Base-by-base conservation (phyloP, 2,888 invertebrate species). In the Tenthredo amoena region DNA sequence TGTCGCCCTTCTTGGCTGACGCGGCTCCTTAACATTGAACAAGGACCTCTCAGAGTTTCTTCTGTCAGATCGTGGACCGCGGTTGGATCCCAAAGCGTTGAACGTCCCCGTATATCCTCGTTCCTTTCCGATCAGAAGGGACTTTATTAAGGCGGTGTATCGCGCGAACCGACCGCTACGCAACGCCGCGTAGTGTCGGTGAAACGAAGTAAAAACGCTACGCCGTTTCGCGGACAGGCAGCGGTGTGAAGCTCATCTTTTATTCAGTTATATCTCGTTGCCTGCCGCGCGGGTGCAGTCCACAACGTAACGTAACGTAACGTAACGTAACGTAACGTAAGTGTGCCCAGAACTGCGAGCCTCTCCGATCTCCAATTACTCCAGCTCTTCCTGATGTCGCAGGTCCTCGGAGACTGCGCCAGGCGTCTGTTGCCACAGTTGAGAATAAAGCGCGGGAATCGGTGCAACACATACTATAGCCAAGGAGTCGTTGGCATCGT, bases 211-310 rank as follows among this genome's bases (percentile, higher is more conserved):
- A 83, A 71, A 83, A 83, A 83, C 65, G 50, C 68, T 47, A 47
- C 68, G 50, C 47, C 26, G 40, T 71, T 83, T 65, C 90, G 90
- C 90, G 91, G 90, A 91, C 90, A 90, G 90, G 90, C 87, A 89
- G 89, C 91, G 91, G 92, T 92, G 92, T 92, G 92, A 77, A 76
- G 85, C 77, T 76, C 65, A 83, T 50, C 74, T 85, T 85, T 83
- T 86, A 83, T 83, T 83, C 83, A 83, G 18, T 31, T 37, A 34
- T 76, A 26, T 62, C 65, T 82, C 82, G 82, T 65, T 82, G 82
- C 82, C 68, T 37, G 26, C 26, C 10, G 31, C 68, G 82, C 68
- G 47, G 81, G 43, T 82, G 43, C 21, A 74, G 10, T 47, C 71
- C 68, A 18, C 10, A 68, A 65, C 37, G 82, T 82, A 81, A 81